Evolutionary conservation across 2,888 invertebrate species (phyloP).

Genomic region (Noctua pronuba): DNA sequence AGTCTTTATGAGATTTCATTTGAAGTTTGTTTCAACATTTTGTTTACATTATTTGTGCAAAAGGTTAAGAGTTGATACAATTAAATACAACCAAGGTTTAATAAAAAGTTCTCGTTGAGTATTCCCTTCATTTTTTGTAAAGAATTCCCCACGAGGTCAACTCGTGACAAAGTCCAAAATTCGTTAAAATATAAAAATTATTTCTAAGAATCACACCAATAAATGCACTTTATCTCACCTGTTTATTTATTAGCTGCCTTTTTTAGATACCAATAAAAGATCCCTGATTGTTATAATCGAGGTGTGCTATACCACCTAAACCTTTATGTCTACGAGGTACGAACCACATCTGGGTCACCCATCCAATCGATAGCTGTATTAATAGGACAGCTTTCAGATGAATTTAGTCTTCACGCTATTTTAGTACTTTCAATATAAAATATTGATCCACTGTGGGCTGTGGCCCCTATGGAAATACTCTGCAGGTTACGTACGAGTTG

Average conservation of each 20-base stretch:
- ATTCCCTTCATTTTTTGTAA: background rate
- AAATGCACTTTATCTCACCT: constrained; percentile 4
- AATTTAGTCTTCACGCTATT: constrained; percentile 42
- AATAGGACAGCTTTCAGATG: constrained; percentile 34
- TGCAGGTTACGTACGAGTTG: constrained; percentile 24
- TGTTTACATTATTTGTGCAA: background rate
- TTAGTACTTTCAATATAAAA: constrained; percentile 50
- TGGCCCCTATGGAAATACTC: constrained; percentile 50
- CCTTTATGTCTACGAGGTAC: constrained; percentile 14
- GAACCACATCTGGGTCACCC: constrained; percentile 29
- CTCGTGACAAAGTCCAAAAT: background rate
- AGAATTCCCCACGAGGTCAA: background rate
- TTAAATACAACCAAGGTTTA: background rate
- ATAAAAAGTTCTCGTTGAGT: background rate
- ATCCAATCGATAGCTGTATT: constrained; percentile 43
- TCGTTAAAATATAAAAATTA: background rate
- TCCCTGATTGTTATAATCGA: background rate
- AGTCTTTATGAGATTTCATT: background rate
- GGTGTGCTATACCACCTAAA: background rate
- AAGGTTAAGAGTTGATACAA: background rate
- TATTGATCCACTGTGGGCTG: constrained; percentile 46
- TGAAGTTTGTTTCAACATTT: background rate
- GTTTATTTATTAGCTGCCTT: background rate
- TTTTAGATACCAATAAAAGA: background rate
- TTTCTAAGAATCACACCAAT: constrained; percentile 24